Base-by-base conservation (phyloP, 1,140 invertebrate genomes). In the Ceratitis capitata region DNA sequence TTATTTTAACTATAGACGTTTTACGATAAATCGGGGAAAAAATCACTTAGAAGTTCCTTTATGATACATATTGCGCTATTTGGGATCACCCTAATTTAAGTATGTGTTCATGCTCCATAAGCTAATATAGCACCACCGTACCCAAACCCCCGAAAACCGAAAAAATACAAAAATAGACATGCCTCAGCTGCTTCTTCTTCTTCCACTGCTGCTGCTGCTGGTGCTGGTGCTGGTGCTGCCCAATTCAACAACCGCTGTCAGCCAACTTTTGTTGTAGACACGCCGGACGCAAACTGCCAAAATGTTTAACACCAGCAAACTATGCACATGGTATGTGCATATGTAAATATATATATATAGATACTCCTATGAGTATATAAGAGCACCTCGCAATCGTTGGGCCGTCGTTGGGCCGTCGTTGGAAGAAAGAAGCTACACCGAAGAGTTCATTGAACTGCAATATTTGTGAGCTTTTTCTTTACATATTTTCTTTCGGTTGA, bases 391-490 rank as follows among this genome's bases (percentile, higher is more conserved):
- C n/a, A n/a, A n/a, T n/a, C n/a, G n/a, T n/a, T n/a, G n/a, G 61
- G 61, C 61, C 5, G 29, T 69, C 29, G 51, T 56, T n/a, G 61
- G 29, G 29, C 16, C 61, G 61, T 32, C 61, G n/a, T n/a, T n/a
- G 83, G 86, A 85, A 83, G 83, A 86, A 84, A 69, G 86, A 83
- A 87, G 83, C 39, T 86, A 69, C 86, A 88, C 87, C 88, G 88
- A 87, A 86, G 88, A 89, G 89, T 90, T 90, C 89, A 90, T 89
- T 90, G 89, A 90, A 90, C 89, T 90, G 61, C 3, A 69, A 35
- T 19, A 90, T 90, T 90, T 89, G 89, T 90, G 89, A 90, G 89
- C 89, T 90, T 90, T 90, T 89, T 87, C 32, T 35, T 26, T 49
- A 49, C 51, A 53, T 53, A 19, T 12, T 53, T 53, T 53, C n/a